A percentile compares a stretch with the other conserved stretches of the same genome.
These are phyloP conservation scores for Marmota flaviventris DNA, from an alignment of 2,113 vertebrate species.

Conservation along the genomic window DNA sequence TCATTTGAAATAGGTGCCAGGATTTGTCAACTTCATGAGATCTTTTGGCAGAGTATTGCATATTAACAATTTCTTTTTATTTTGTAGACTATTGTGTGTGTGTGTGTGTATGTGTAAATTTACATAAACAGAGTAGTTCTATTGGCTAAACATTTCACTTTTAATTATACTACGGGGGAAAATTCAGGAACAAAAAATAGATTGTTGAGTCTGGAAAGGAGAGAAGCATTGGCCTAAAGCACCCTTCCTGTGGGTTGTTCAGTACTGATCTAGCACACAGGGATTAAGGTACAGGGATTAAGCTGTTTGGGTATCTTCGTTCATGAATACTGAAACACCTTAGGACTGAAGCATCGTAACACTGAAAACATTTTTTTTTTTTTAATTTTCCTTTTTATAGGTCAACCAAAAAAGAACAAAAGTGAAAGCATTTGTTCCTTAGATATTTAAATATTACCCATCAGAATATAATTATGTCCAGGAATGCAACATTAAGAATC, in stretches of 20 bases:
- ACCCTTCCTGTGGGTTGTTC: background rate
- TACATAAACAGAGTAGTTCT: background rate
- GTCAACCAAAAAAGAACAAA: background rate
- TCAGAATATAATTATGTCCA: background rate
- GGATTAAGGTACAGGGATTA: background rate
- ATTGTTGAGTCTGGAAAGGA: background rate
- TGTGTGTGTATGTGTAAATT: background rate
- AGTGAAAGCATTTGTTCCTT: background rate
- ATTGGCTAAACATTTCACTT: constrained; percentile 14
- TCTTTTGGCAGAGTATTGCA: background rate
- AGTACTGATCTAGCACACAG: background rate
- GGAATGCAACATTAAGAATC: background rate
- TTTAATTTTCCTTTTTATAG: background rate
- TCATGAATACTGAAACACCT: background rate
- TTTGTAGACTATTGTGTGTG: background rate
- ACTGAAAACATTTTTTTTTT: background rate
- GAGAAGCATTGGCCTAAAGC: background rate
- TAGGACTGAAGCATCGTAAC: too few relatives aligned
- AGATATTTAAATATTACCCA: background rate
- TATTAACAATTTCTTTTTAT: background rate
- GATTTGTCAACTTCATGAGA: background rate
- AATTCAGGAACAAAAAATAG: constrained; percentile 4
- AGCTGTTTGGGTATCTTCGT: background rate
- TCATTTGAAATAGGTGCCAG: background rate
- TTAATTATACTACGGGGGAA: background rate